Evolutionary conservation across 2,888 invertebrate species (phyloP), one percentile per base, ranked within the genome.

Genomic region (Polydrusus tereticollis): DNA sequence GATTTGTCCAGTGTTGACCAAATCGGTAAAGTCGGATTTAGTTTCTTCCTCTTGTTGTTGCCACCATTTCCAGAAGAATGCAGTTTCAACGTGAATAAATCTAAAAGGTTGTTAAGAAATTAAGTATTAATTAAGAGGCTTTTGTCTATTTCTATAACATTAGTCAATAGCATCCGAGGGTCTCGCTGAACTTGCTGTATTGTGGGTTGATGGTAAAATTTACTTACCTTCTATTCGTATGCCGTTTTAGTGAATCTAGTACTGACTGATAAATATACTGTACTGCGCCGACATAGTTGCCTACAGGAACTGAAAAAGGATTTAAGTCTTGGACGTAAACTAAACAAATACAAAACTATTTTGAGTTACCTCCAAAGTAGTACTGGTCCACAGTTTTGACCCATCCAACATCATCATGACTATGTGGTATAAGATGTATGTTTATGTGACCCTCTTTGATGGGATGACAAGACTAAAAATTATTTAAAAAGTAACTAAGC

Each of bases 201-300:
- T n/a, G n/a, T n/a, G n/a, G n/a, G n/a, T n/a, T n/a, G 29, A 29
- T 29, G 7, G 7, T 29, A 29, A 29, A 29, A n/a, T 36, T 36
- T 36, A n/a, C 36, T 36, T 41, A 41, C 41, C 41, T 41, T 41
- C 41, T 41, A n/a, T 41, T n/a, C 7, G 41, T 3, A 16, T 41
- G 6, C 6, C 41, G 41, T 16, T 89, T 84, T 1, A 98, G 86
- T 29, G 93, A 91, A 38, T 90, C 87, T 1, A 96, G 85, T 0
- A 96, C 95, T 0, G 94, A 93, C 82, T 97, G 95, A 63, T 97
- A 84, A 50, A 97, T 97, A 80, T 95, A 96, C 82, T 96, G 95
- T 0, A 98, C 97, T 0, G 94, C 96, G 2, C 94, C 95, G 60
- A 89, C 88, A 79, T 94, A 94, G 1, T 92, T 92, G 23, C 81